Evolutionary conservation across 2,888 invertebrate species (phyloP).

Genomic region (Apantesis nais): DNA sequence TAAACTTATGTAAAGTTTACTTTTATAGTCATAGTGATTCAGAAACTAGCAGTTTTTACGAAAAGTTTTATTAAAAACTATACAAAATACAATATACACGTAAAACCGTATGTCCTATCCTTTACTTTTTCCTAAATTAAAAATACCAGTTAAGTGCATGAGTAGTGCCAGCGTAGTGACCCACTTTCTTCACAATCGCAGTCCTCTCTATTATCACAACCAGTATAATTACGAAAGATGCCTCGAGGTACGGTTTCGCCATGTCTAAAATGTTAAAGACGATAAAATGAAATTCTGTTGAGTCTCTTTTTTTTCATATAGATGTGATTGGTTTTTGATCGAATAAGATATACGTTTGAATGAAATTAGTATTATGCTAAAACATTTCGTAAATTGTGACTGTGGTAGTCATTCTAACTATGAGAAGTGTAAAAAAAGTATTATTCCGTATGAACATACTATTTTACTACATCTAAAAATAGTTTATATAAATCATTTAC

Average conservation of each 20-base stretch:
- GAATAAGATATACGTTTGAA: neutral
- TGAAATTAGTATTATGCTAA: neutral
- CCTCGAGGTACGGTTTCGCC: constrained; percentile 32
- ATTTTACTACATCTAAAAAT: too few species aligned
- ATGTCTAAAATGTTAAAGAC: constrained; percentile 12
- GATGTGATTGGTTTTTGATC: neutral
- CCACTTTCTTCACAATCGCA: constrained; percentile 32
- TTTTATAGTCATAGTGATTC: neutral
- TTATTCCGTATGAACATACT: too few species aligned
- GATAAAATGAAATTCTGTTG: neutral
- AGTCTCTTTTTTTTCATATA: neutral
- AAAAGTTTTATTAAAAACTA: neutral
- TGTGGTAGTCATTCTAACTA: neutral
- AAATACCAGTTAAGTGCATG: constrained; percentile 25
- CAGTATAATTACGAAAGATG: constrained; percentile 39
- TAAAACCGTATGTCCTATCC: neutral
- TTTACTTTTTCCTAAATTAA: constrained; percentile 17
- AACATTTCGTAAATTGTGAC: neutral
- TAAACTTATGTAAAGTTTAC: too few species aligned
- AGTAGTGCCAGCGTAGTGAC: constrained; percentile 34
- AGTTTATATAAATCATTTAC: too few species aligned
- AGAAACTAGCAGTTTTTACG: neutral
- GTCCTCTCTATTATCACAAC: constrained; percentile 39
- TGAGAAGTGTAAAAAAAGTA: neutral
- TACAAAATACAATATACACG: neutral